Conservation (phyloP, 2,113 vertebrate genomes). For the Cisticola juncidis region DNA sequence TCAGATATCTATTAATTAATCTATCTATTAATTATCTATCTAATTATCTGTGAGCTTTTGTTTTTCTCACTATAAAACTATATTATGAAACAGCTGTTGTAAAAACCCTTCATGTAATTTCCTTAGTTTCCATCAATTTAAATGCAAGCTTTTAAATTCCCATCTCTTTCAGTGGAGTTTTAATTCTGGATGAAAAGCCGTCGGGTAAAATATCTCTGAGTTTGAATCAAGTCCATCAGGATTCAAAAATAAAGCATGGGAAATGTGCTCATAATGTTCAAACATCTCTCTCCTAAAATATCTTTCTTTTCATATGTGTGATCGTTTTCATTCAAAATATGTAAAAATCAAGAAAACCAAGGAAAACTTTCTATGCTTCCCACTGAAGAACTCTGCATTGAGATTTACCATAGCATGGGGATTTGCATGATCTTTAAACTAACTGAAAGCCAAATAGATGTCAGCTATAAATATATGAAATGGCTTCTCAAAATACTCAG, state of each 20-base stretch:
- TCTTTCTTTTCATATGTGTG: neutral
- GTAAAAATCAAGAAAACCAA: neutral
- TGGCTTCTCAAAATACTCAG: neutral
- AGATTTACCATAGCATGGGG: fast-evolving
- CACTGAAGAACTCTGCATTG: neutral
- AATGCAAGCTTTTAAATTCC: neutral
- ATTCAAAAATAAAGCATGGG: slow-evolving; percentile 27
- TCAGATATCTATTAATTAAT: neutral
- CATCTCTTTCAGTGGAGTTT: neutral
- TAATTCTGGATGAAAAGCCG: neutral
- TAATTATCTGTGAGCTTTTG: neutral
- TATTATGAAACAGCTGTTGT: neutral
- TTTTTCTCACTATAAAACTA: neutral
- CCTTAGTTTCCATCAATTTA: neutral
- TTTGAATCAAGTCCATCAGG: neutral
- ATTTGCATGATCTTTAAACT: neutral
- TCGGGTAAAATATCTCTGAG: neutral
- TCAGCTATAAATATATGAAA: slow-evolving; percentile 8
- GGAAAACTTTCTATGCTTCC: neutral
- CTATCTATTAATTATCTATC: neutral
- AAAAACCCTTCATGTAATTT: neutral
- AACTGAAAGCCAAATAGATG: neutral
- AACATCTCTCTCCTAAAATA: neutral
- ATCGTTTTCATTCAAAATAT: slow-evolving; percentile 6
- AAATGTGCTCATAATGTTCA: neutral